Percentiles rank a stretch among this genome's conserved stretches.
Evolutionary conservation across 2,113 vertebrate species (phyloP).

Genomic region (Theropithecus gelada): DNA sequence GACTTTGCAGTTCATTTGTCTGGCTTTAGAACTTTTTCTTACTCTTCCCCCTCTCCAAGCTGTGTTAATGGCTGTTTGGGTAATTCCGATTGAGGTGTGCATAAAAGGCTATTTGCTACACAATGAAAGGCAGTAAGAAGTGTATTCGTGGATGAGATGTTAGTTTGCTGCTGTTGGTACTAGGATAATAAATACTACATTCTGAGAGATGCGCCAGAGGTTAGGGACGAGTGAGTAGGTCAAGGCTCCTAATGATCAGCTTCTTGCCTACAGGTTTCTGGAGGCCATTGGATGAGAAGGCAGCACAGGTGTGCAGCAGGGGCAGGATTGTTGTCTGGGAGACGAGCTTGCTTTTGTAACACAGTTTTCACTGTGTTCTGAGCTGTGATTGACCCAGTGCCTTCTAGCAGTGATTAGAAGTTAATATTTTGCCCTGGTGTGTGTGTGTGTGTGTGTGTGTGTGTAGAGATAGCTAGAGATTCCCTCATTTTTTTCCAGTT

Average conservation of each 20-base stretch:
- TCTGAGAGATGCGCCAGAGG: not conserved
- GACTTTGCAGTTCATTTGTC: not conserved
- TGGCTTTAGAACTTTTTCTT: not conserved
- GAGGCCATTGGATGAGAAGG: not conserved
- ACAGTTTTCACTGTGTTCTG: not conserved
- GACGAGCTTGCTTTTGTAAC: not conserved
- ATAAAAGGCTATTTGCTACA: not conserved
- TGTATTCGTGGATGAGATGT: not conserved
- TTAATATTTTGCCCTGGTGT: not conserved
- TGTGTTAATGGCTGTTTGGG: not conserved
- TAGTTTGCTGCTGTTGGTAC: not conserved
- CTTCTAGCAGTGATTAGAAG: not conserved
- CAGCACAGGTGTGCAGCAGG: not conserved
- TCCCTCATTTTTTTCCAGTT: not conserved
- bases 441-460: not conserved
- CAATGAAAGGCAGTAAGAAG: not conserved
- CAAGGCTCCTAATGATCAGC: not conserved
- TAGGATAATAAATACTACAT: not conserved
- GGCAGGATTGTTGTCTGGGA: not conserved
- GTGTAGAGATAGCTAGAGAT: not conserved
- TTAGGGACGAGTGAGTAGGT: not conserved
- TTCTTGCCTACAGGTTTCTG: not conserved
- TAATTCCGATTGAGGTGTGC: not conserved
- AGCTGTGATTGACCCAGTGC: not conserved
- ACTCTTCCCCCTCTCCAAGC: not conserved